Conservation (phyloP, 1,140 invertebrate species). For the Bombus superbus region DNA sequence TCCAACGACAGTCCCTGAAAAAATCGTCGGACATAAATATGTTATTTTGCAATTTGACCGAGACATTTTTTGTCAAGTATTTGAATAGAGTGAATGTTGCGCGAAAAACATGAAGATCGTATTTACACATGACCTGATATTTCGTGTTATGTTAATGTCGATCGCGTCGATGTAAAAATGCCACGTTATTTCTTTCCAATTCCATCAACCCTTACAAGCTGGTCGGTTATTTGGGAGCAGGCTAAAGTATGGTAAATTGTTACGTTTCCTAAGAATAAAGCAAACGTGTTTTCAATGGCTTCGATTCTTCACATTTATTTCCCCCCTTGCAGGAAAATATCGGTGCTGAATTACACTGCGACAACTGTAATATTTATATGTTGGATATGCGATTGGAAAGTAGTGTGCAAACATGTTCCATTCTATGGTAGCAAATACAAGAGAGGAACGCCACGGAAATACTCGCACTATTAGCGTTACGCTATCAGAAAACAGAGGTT, state of each 20-base stretch:
- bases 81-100: background rate
- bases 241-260: constrained; percentile 39
- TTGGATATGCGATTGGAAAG: constrained; percentile 91
- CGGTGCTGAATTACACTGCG: constrained; percentile 85
- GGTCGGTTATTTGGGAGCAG: background rate
- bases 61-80: background rate
- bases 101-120: background rate
- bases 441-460: constrained; percentile 66
- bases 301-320: background rate
- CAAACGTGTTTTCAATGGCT: background rate
- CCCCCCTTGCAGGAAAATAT: constrained; percentile 82
- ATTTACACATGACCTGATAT: background rate
- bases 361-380: constrained; percentile 83
- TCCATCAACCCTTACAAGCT: constrained; percentile 1
- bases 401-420: constrained; percentile 87
- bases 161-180: background rate
- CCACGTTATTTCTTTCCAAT: too few species aligned
- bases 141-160: background rate
- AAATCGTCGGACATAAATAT: background rate
- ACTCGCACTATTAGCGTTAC: background rate
- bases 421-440: constrained; percentile 89
- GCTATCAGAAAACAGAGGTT: background rate
- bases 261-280: background rate
- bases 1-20: background rate
- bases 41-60: too few species aligned